A percentile compares a stretch with the other conserved stretches of the same genome.
Conservation (phyloP, 2,113 vertebrate species). For the Epinephelus moara region DNA sequence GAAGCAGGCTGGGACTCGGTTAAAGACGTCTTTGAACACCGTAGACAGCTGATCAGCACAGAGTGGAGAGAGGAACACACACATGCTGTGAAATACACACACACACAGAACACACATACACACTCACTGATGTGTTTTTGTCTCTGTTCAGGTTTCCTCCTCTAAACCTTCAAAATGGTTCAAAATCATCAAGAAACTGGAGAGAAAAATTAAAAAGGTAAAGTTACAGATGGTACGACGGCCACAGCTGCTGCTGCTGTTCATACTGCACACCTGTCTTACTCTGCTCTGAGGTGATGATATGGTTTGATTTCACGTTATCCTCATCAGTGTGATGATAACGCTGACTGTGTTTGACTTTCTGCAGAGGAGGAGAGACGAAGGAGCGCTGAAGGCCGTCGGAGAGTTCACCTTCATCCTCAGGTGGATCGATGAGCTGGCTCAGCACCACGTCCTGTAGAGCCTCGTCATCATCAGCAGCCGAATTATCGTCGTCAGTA, state of each 20-base stretch:
- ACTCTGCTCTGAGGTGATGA: too few species aligned
- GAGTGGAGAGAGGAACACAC: background rate
- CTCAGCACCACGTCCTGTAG: constrained; percentile 21
- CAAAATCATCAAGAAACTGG: constrained; percentile 55
- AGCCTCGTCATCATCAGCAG: background rate
- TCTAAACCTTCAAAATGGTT: constrained; percentile 41
- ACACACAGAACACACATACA: background rate
- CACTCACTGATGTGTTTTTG: background rate
- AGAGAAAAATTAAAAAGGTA: constrained; percentile 72
- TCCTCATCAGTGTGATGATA: too few species aligned
- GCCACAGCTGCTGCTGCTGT: background rate
- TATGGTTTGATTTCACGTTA: too few species aligned
- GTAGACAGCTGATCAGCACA: too few species aligned
- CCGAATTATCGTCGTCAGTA: background rate
- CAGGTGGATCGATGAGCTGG: constrained; percentile 69
- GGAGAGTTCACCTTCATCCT: constrained; percentile 71
- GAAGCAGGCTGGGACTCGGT: too few species aligned
- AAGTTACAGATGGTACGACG: background rate
- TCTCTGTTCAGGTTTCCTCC: constrained; percentile 55
- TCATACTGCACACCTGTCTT: background rate
- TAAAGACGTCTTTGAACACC: too few species aligned
- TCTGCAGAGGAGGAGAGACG: constrained; percentile 28
- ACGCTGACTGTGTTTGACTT: too few species aligned
- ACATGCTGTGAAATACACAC: background rate
- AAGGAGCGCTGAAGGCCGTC: constrained; percentile 55